These are phyloP conservation scores for Trissolcus basalis DNA, from an alignment of 1,140 invertebrate genomes.

Conservation along the genomic window DNA sequence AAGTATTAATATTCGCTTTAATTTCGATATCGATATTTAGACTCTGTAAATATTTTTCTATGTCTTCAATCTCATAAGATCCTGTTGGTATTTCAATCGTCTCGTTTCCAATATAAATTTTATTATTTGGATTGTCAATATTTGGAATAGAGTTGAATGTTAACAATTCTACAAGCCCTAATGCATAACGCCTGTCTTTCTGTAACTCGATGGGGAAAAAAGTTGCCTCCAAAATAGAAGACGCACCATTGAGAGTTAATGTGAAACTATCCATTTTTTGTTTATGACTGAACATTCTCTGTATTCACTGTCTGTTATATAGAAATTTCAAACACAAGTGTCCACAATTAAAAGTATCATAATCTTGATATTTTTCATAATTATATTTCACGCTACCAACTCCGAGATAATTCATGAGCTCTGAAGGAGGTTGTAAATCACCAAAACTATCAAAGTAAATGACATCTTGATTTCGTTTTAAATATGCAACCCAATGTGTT, in stretches of 20 bases:
- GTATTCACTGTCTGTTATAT: conserved; percentile 6
- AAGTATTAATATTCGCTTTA: conserved; percentile 44
- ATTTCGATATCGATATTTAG: conserved; percentile 25
- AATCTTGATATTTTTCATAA: conserved; percentile 48
- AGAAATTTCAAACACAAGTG: conserved; percentile 60
- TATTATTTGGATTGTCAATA: conserved; percentile 19
- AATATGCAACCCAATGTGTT: conserved; percentile 66
- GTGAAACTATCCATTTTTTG: conserved; percentile 8
- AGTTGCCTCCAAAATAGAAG: conserved; percentile 20
- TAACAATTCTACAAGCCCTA: conserved; percentile 43
- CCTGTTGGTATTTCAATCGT: conserved; percentile 9
- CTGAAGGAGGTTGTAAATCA: conserved; percentile 56
- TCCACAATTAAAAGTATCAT: conserved; percentile 46
- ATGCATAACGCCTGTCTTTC: conserved; percentile 17
- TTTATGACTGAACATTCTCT: neutral
- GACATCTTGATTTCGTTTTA: conserved; percentile 55
- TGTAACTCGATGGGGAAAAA: conserved; percentile 52
- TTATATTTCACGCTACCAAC: conserved; percentile 54
- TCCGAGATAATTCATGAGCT: conserved; percentile 58
- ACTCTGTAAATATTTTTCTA: conserved; percentile 29
- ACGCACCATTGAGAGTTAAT: neutral
- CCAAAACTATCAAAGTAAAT: conserved; percentile 65
- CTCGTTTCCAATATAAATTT: conserved; percentile 6
- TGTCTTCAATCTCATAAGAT: conserved; percentile 37
- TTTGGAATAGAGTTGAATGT: conserved; percentile 21